A percentile compares a stretch with the other conserved stretches of the same genome.
phyloP scores from a whole-genome alignment of 2,888 invertebrate genomes.

The Exephanes ischioxanthus region DNA sequence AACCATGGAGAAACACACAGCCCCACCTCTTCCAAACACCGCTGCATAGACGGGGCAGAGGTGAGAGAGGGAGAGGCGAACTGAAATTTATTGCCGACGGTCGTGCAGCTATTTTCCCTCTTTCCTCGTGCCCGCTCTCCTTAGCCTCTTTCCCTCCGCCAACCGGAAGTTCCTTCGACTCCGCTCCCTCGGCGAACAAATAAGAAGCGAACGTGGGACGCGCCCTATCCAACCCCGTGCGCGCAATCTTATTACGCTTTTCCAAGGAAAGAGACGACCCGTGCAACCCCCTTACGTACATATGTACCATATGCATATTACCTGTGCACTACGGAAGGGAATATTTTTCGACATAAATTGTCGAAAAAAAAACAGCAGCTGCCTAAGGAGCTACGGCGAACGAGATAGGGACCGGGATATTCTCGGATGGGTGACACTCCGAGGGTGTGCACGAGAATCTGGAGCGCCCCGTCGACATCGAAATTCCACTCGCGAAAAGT shows the following conservation, averaged over 20 bases:
- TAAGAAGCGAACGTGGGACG: constrained; percentile 45
- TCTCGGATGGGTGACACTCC: constrained; percentile 49
- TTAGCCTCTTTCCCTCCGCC: constrained; percentile 19
- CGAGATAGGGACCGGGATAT: constrained; percentile 37
- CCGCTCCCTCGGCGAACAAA: constrained; percentile 54
- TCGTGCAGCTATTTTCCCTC: constrained; percentile 58
- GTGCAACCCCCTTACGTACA: neutral
- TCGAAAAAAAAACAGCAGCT: constrained; percentile 3
- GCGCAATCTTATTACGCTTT: constrained; percentile 60
- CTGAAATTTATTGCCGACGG: constrained; percentile 76
- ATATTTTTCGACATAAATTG: constrained; percentile 42
- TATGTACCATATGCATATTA: constrained; percentile 45
- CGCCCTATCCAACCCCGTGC: neutral
- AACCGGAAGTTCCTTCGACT: constrained; percentile 46
- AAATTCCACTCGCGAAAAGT: constrained; percentile 67
- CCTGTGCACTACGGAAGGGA: constrained; percentile 18
- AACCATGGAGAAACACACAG: constrained; percentile 26
- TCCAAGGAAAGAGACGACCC: constrained; percentile 2
- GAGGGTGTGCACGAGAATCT: constrained; percentile 27
- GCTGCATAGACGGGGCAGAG: neutral
- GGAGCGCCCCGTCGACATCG: constrained; percentile 54
- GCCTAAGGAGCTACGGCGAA: neutral
- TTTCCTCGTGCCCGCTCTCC: neutral
- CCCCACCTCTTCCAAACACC: constrained; percentile 13
- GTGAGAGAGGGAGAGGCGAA: constrained; percentile 24